Base-by-base conservation (phyloP, 2,113 vertebrate species). In the Sclerurus mexicanus region DNA sequence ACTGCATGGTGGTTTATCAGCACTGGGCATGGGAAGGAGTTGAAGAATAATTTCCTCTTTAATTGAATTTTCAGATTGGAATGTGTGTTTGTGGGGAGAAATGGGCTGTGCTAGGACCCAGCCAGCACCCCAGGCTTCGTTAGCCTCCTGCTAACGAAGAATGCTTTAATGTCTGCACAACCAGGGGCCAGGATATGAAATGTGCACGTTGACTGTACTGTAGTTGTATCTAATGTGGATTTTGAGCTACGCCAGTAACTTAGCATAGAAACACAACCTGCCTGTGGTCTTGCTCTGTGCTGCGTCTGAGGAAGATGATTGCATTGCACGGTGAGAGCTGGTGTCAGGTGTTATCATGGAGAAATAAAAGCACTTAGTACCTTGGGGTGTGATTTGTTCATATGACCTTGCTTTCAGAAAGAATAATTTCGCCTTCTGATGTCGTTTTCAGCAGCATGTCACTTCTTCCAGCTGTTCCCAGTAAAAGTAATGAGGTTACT, bases 301-400 rank as follows among this genome's bases (percentile, higher is more conserved):
- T n/a, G 44, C 0, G 4, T 13, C 21, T 50, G 49, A 76, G 56
- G 22, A 83, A 22, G 50, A 24, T 64, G 56, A 86, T 67, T 33
- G 37, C 4, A 0, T 0, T 39, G 67, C 1, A 15, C 25, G 27
- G 12, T 35, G 56, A 67, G 67, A 58, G 33, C 0, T 3, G 3
- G n/a, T 35, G 80, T 73, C 20, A 16, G 52, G 33, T 3, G 4
- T 42, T 59, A 71, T 39, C 37, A 16, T 2, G 35, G 72, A 49
- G 72, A 69, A 80, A 75, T 37, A 59, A 64, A 86, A 62, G 46
- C 37, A 19, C 22, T 39, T 75, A n/a, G 44, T 83, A 24, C 75
- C 44, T 56, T 39, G 12, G 63, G 52, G 35, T 71, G 23, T 46
- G 19, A 44, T 78, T 71, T 81, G 28, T 74, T 89, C 66, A 6